These are phyloP conservation scores for Nasonia longicornis DNA, from an alignment of 1,140 invertebrate species.

Conservation along the genomic window DNA sequence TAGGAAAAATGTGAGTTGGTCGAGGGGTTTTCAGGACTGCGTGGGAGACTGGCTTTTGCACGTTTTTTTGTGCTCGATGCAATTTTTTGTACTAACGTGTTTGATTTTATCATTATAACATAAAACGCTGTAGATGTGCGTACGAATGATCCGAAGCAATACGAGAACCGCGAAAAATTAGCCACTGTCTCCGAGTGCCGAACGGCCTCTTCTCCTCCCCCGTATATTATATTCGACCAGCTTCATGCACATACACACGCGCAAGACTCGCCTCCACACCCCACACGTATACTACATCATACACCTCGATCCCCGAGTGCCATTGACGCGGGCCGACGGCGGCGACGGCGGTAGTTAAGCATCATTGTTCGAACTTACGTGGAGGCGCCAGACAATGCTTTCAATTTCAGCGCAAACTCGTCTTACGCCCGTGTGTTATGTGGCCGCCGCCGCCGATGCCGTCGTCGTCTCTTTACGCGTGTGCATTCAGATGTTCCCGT, in stretches of 20 bases:
- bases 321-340: constrained; percentile 19
- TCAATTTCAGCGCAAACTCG: constrained; percentile 31
- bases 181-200: too few species aligned
- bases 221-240: too few species aligned
- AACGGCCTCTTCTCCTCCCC: neutral
- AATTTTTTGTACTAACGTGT: too few species aligned
- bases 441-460: neutral
- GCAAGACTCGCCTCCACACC: neutral
- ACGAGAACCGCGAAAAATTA: neutral
- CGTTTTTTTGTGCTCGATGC: neutral
- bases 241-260: neutral
- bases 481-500: constrained; percentile 20
- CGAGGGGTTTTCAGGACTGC: neutral
- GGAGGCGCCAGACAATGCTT: constrained; percentile 24
- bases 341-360: constrained; percentile 18
- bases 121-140: too few species aligned
- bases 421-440: neutral
- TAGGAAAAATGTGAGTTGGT: neutral
- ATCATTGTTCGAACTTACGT: constrained; percentile 29
- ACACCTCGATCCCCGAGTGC: constrained; percentile 16
- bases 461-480: neutral
- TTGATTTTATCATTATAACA: too few species aligned
- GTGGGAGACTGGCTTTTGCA: neutral
- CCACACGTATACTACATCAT: neutral
- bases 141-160: neutral